Evolutionary conservation across 2,888 invertebrate genomes (phyloP).

Genomic region (Leptarthrus brevirostris): DNA sequence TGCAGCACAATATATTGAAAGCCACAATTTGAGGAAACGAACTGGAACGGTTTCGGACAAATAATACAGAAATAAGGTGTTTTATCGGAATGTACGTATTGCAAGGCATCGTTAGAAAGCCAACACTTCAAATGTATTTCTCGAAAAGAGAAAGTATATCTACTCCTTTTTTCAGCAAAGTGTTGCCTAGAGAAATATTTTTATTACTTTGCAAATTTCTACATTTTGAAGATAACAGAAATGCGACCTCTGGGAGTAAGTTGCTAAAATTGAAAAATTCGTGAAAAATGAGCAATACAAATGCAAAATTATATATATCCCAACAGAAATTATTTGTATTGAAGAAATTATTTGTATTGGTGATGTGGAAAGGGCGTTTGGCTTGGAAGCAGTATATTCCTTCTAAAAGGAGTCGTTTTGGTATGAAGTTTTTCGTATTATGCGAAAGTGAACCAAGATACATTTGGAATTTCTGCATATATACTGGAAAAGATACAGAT

Average conservation of each 20-base stretch:
- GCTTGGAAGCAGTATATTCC: constrained; percentile 6
- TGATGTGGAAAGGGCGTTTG: not conserved
- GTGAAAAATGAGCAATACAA: constrained; percentile 5
- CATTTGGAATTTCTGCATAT: constrained; percentile 21
- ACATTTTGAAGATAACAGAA: constrained; percentile 4
- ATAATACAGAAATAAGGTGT: constrained; percentile 12
- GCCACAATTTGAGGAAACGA: not conserved
- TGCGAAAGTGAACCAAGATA: not conserved
- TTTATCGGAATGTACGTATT: not conserved
- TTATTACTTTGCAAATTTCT: constrained; percentile 5
- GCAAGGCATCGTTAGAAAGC: not conserved
- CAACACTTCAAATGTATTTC: not conserved
- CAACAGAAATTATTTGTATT: not conserved
- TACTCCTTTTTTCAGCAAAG: not conserved
- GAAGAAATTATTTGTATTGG: not conserved
- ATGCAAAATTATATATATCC: not conserved
- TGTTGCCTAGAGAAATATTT: not conserved
- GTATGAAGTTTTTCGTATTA: constrained; percentile 6
- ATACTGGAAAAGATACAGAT: constrained; percentile 21
- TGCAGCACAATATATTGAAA: constrained; percentile 16
- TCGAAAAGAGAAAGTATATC: constrained; percentile 1
- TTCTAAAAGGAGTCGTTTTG: constrained; percentile 7
- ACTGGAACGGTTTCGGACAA: not conserved
- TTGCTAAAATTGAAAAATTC: not conserved
- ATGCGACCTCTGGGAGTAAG: not conserved